phyloP scores from a whole-genome alignment of 2,888 invertebrate species.

The Prostheceraeus crozeri region DNA sequence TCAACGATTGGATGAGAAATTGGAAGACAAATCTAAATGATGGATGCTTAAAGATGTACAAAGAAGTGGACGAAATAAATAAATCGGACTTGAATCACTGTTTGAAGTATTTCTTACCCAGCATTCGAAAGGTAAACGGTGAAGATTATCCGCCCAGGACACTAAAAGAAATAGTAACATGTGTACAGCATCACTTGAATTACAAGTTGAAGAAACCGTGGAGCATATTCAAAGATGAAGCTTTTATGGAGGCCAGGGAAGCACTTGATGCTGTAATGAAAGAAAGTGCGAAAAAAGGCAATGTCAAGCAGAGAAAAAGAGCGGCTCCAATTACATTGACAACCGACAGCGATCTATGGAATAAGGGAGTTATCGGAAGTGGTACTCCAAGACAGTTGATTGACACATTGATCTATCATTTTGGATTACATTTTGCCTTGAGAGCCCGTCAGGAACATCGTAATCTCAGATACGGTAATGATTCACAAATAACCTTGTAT shows the following conservation, averaged over 20 bases:
- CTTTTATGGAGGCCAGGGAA: constrained; percentile 9
- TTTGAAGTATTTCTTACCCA: constrained; percentile 4
- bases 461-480: constrained; percentile 20
- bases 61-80: constrained; percentile 5
- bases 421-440: constrained; percentile 24
- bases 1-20: constrained; percentile 2
- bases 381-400: constrained; percentile 16
- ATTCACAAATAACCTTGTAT: too few relatives aligned
- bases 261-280: constrained; percentile 8
- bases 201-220: constrained; percentile 12
- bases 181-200: constrained; percentile 1
- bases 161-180: constrained; percentile 10
- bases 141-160: constrained; percentile 8
- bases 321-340: neutral
- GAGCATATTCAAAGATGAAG: constrained; percentile 5
- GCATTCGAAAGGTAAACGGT: neutral
- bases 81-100: constrained; percentile 9
- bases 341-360: constrained; percentile 1
- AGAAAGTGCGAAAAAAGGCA: neutral
- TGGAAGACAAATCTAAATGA: constrained; percentile 11
- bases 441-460: constrained; percentile 23
- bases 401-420: constrained; percentile 20
- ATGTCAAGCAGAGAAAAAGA: neutral
- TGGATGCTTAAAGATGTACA: constrained; percentile 10
- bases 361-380: constrained; percentile 5